Conservation (phyloP, 1,140 invertebrate genomes). For the Pachypsylla venusta region DNA sequence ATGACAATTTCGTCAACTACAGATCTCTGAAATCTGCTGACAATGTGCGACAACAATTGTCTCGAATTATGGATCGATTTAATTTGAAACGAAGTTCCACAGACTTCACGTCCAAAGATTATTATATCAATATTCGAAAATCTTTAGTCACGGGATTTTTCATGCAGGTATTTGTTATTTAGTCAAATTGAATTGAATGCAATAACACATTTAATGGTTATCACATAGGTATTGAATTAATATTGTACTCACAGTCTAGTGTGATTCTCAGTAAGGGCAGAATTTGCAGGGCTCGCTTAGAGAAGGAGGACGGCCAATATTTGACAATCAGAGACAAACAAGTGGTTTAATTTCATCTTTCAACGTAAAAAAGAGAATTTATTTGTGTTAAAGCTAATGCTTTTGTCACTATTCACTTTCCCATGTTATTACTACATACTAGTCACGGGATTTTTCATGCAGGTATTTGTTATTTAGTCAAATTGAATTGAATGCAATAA, state of each 20-base stretch:
- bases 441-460: conserved; percentile 98
- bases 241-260: no score
- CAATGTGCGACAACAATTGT: conserved; percentile 67
- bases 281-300: conserved; percentile 88
- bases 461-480: no score
- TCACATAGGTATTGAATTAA: no score
- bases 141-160: conserved; percentile 96
- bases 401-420: no score
- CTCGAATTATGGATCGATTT: conserved; percentile 83
- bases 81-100: conserved; percentile 85
- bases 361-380: no score
- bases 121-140: conserved; percentile 97
- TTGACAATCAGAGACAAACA: conserved; percentile 99
- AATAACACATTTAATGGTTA: no score
- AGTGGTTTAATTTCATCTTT: conserved; percentile 95
- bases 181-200: no score
- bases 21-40: conserved; percentile 89
- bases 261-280: no score
- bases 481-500: no score
- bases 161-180: conserved; percentile 99
- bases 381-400: no score
- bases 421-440: not conserved
- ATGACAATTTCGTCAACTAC: conserved; percentile 98
- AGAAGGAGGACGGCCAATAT: conserved; percentile 91
- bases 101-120: conserved; percentile 97